Conservation (phyloP, 2,113 vertebrate species). For the Heptranchias perlo region DNA sequence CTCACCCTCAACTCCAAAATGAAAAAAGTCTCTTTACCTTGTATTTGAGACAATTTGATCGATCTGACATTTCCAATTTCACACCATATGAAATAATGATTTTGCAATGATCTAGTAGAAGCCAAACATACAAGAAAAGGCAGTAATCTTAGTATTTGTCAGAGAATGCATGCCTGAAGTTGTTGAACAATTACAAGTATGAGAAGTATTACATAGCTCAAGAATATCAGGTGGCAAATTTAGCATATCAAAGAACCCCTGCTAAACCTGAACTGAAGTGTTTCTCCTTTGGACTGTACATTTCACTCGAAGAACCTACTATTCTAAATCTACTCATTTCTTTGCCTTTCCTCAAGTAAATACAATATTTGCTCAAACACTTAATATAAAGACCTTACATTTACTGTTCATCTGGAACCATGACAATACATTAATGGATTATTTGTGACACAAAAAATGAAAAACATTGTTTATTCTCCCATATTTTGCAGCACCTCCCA, state of each 20-base stretch:
- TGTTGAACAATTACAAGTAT: neutral
- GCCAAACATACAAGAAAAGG: neutral
- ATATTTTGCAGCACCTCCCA: neutral
- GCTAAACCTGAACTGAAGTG: too few species aligned
- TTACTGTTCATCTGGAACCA: neutral
- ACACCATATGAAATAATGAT: neutral
- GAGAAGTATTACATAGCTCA: too few species aligned
- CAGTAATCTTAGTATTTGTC: neutral
- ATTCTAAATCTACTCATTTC: neutral
- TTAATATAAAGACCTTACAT: neutral
- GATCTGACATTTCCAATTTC: neutral
- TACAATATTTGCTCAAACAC: neutral
- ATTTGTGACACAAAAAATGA: neutral
- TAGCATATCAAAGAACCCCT: too few species aligned
- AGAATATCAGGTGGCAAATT: too few species aligned
- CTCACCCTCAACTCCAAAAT: neutral
- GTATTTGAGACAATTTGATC: neutral
- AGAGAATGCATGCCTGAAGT: neutral
- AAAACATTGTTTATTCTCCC: neutral
- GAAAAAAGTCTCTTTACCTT: neutral
- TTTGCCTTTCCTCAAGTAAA: neutral
- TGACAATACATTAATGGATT: neutral
- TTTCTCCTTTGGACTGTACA: too few species aligned
- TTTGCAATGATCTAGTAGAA: neutral
- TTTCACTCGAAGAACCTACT: too few species aligned